Percentiles rank a stretch among this genome's conserved stretches.
Evolutionary conservation across 2,888 invertebrate genomes (phyloP).

Genomic region (Acleris cristana): DNA sequence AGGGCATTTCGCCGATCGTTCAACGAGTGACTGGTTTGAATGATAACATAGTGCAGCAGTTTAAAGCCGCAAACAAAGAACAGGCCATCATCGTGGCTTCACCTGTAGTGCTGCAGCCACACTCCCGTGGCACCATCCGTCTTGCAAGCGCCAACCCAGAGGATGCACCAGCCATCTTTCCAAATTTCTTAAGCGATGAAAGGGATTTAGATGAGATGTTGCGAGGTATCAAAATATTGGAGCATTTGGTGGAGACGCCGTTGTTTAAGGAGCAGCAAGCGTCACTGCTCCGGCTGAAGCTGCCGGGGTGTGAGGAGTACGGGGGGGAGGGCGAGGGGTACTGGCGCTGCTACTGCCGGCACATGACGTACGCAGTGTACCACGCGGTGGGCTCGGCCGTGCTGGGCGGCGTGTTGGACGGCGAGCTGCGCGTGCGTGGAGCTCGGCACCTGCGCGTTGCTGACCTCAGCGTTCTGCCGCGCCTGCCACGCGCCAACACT

Average conservation of each 20-base stretch:
- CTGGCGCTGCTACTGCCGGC: slow-evolving; percentile 64
- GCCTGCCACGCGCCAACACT: slow-evolving; percentile 56
- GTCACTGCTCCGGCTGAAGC: slow-evolving; percentile 45
- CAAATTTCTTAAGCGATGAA: slow-evolving; percentile 57
- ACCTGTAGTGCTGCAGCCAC: slow-evolving; percentile 54
- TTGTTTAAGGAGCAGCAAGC: slow-evolving; percentile 48
- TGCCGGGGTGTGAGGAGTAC: slow-evolving; percentile 53
- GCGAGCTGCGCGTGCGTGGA: slow-evolving; percentile 55
- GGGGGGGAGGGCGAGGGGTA: slow-evolving; percentile 44
- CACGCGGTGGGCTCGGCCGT: slow-evolving; percentile 62
- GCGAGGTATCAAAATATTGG: slow-evolving; percentile 52
- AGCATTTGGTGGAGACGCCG: slow-evolving; percentile 50
- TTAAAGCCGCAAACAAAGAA: slow-evolving; percentile 48
- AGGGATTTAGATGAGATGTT: slow-evolving; percentile 56
- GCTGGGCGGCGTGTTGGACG: slow-evolving; percentile 59
- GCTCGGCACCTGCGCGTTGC: slow-evolving; percentile 55
- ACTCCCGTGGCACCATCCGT: slow-evolving; percentile 57
- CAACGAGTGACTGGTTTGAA: slow-evolving; percentile 44
- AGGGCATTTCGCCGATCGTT: slow-evolving; percentile 40
- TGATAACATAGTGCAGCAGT: slow-evolving; percentile 48
- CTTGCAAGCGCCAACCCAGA: slow-evolving; percentile 54
- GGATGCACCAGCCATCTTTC: slow-evolving; percentile 52
- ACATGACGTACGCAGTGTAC: slow-evolving; percentile 59
- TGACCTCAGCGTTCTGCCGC: slow-evolving; percentile 56
- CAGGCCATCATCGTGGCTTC: slow-evolving; percentile 50